These are phyloP conservation scores for Andinoacara biseriatus DNA, from an alignment of 2,113 vertebrate species.

Conservation along the genomic window DNA sequence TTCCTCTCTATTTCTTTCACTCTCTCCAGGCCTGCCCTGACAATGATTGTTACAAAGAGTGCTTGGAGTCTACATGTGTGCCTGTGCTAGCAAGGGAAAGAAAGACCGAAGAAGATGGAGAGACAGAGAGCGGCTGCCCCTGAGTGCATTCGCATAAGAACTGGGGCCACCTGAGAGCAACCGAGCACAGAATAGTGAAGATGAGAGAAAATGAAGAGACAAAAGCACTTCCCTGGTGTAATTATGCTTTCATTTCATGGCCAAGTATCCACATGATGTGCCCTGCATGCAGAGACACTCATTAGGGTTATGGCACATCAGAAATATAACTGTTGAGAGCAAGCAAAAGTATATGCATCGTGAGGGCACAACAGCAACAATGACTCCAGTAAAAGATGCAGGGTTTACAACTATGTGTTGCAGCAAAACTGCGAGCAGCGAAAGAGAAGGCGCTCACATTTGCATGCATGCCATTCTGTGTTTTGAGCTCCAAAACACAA, in stretches of 20 bases:
- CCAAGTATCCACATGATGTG: slow-evolving; percentile 73
- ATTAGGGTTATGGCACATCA: slow-evolving; percentile 58
- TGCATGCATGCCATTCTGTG: not conserved
- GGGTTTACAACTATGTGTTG: not conserved
- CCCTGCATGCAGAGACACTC: slow-evolving; percentile 59
- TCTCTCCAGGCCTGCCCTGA: slow-evolving; percentile 46
- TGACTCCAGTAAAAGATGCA: not conserved
- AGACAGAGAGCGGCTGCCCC: slow-evolving; percentile 23
- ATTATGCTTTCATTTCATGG: slow-evolving; percentile 80
- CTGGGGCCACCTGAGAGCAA: slow-evolving; percentile 65
- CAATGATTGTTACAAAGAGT: slow-evolving; percentile 54
- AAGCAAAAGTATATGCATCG: slow-evolving; percentile 1
- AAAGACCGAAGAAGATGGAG: slow-evolving; percentile 27
- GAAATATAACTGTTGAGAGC: slow-evolving; percentile 44
- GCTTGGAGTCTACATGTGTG: slow-evolving; percentile 18
- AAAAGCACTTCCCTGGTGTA: slow-evolving; percentile 75
- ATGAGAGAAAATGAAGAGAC: slow-evolving; percentile 77
- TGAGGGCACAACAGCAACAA: not conserved
- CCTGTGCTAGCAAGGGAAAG: not conserved
- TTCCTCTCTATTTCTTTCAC: slow-evolving; percentile 44
- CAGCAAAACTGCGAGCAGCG: not conserved
- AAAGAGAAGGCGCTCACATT: not conserved
- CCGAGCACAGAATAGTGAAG: slow-evolving; percentile 64
- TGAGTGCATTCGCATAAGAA: slow-evolving; percentile 52
- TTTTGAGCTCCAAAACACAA: not conserved